phyloP scores from a whole-genome alignment of 2,888 invertebrate genomes.

The Sphaeridia pumilis region DNA sequence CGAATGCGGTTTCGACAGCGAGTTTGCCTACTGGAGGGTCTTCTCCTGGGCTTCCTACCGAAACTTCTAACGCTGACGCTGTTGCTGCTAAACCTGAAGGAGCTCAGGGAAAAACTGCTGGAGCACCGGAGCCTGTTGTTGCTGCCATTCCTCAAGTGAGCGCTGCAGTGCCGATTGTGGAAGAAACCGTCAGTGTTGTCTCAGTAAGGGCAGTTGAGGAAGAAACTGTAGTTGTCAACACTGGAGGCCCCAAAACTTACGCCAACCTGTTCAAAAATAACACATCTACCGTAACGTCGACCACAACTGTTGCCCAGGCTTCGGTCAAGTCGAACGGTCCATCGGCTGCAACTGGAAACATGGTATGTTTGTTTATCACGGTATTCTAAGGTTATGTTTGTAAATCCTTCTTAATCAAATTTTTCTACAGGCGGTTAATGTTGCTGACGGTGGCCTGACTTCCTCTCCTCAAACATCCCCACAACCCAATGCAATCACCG shows the following conservation, averaged over 20 bases:
- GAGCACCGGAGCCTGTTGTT: not conserved
- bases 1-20: not conserved
- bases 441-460: conserved; percentile 20
- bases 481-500: conserved; percentile 20
- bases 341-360: conserved; percentile 16
- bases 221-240: not conserved
- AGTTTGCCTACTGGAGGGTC: conserved; percentile 8
- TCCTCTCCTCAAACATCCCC: conserved; percentile 32
- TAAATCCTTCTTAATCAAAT: not conserved
- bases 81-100: conserved; percentile 2
- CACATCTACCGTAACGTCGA: conserved; percentile 6
- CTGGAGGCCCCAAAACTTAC: conserved; percentile 60
- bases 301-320: conserved; percentile 9
- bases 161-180: conserved; percentile 7
- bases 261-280: conserved; percentile 63
- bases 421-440: conserved; percentile 21
- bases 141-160: not conserved
- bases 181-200: conserved; percentile 15
- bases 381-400: not conserved
- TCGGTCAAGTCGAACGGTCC: conserved; percentile 24
- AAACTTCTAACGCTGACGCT: not conserved
- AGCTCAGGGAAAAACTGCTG: conserved; percentile 9
- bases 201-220: conserved; percentile 12
- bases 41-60: conserved; percentile 13
- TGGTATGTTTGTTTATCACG: conserved; percentile 16